Conservation (phyloP, 2,113 vertebrate species). For the Microtus richardsoni region DNA sequence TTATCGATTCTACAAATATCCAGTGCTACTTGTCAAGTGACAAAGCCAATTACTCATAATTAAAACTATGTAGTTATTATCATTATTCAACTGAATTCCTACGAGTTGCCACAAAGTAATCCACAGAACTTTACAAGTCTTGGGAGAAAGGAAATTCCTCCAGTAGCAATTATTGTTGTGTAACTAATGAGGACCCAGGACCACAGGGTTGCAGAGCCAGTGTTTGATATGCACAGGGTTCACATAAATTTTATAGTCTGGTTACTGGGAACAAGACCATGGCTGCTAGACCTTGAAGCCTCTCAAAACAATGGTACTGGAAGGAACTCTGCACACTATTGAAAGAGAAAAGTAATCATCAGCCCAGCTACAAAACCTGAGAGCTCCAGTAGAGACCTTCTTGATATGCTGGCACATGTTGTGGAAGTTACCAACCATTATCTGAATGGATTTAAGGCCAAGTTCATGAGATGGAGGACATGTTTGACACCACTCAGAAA, state of each 20-base stretch:
- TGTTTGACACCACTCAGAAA: neutral
- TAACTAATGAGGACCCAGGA: neutral
- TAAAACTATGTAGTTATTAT: neutral
- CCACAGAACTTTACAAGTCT: neutral
- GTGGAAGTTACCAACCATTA: neutral
- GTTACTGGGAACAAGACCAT: neutral
- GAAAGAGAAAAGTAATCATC: neutral
- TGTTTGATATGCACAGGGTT: neutral
- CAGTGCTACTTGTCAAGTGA: neutral
- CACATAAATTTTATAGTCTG: neutral
- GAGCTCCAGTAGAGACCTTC: no score
- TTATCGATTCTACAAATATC: neutral
- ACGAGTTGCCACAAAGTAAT: neutral
- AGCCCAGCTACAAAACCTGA: neutral
- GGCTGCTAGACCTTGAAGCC: neutral
- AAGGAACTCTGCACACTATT: neutral
- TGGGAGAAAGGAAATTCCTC: neutral
- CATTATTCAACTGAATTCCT: neutral
- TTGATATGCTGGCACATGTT: neutral
- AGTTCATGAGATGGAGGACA: neutral
- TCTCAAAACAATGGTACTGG: neutral
- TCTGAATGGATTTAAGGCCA: neutral
- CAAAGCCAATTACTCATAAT: neutral
- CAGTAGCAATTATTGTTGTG: neutral
- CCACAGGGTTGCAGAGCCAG: neutral